Evolutionary conservation across 2,113 vertebrate species (phyloP).

Genomic region (Podocnemis expansa): DNA sequence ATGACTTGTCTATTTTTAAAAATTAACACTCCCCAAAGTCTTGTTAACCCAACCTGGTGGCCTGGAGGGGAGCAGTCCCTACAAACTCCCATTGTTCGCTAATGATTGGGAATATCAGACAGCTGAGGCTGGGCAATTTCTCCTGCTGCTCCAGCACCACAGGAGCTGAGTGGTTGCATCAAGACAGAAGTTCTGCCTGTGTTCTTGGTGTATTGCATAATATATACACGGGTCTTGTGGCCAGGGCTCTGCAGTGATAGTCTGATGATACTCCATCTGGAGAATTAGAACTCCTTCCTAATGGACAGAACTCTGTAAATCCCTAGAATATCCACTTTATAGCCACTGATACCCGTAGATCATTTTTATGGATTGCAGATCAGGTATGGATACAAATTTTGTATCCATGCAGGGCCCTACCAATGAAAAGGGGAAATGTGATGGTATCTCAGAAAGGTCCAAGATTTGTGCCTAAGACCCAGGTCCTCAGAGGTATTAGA

Average conservation of each 20-base stretch:
- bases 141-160: rapidly evolving
- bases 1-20: background rate
- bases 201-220: background rate
- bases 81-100: background rate
- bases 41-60: background rate
- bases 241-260: background rate
- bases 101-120: background rate
- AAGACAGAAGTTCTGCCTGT: background rate
- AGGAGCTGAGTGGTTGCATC: background rate
- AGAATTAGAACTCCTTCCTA: rapidly evolving
- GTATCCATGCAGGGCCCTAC: too few relatives aligned
- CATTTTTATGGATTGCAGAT: too few relatives aligned
- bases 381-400: too few relatives aligned
- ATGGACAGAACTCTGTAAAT: too few relatives aligned
- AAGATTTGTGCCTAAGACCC: background rate
- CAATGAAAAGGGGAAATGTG: background rate
- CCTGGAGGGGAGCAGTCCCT: background rate
- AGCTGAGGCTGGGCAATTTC: rapidly evolving
- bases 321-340: too few relatives aligned
- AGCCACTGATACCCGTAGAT: too few relatives aligned
- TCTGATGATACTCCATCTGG: background rate
- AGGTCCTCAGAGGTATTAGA: background rate
- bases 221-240: background rate
- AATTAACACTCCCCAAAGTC: background rate
- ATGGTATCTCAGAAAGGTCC: background rate